Percentiles rank a stretch among this genome's conserved stretches.
Evolutionary conservation across 1,140 invertebrate species (phyloP).

Genomic region (Palaemon carinicauda): DNA sequence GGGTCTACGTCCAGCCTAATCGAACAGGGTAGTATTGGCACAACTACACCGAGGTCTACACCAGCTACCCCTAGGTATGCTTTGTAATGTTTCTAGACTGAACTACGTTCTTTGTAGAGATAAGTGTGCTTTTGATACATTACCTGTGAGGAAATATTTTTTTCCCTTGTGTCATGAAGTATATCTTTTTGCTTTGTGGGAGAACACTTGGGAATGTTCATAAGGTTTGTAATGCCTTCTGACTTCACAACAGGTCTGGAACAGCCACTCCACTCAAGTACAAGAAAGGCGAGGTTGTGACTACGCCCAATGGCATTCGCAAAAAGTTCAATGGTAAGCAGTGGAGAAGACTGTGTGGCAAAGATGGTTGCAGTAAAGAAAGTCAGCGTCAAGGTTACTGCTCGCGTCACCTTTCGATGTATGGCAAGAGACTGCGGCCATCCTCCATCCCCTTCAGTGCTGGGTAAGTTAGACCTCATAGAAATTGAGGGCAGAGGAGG

Average conservation of each 20-base stretch:
- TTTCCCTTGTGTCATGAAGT: background rate
- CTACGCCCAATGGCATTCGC: slow-evolving; percentile 92
- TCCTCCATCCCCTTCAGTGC: slow-evolving; percentile 63
- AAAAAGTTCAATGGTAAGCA: slow-evolving; percentile 99
- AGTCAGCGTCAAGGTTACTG: slow-evolving; percentile 96
- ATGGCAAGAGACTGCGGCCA: slow-evolving; percentile 73
- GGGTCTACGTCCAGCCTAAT: slow-evolving; percentile 85
- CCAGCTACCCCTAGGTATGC: slow-evolving; percentile 79
- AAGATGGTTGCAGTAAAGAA: slow-evolving; percentile 96
- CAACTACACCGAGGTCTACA: slow-evolving; percentile 77
- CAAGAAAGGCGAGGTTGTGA: slow-evolving; percentile 98
- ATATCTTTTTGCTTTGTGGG: background rate
- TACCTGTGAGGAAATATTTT: background rate
- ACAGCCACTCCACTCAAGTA: slow-evolving; percentile 94
- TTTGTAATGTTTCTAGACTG: background rate
- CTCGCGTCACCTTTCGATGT: slow-evolving; percentile 91
- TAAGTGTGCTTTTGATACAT: too few species aligned
- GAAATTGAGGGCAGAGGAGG: too few species aligned
- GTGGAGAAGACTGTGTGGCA: slow-evolving; percentile 95
- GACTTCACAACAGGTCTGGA: slow-evolving; percentile 73
- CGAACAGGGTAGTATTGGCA: slow-evolving; percentile 74
- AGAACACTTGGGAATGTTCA: background rate
- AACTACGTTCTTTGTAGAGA: background rate
- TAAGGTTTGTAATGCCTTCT: slow-evolving; percentile 15
- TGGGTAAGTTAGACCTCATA: slow-evolving; percentile 31